A percentile compares a stretch with the other conserved stretches of the same genome.
phyloP scores from a whole-genome alignment of 2,113 vertebrate genomes.

The Cygnus buccinator region DNA sequence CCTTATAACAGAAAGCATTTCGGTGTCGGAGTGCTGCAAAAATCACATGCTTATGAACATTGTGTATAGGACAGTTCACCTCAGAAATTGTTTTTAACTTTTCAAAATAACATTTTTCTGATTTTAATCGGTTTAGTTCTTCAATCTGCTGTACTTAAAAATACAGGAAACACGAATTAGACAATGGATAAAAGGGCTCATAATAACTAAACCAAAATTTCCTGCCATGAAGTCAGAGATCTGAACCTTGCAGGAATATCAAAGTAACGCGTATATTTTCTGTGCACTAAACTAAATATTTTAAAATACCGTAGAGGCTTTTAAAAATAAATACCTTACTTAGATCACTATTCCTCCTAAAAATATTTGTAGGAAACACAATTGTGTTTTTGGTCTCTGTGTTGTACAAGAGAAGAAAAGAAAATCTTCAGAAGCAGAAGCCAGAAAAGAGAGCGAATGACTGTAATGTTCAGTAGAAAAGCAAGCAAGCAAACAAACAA shows the following conservation, averaged over 20 bases:
- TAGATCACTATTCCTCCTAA: not conserved
- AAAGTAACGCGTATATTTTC: slow-evolving; percentile 43
- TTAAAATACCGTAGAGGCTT: slow-evolving; percentile 10
- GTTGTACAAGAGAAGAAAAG: slow-evolving; percentile 17
- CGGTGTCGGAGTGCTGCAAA: not conserved
- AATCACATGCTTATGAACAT: not conserved
- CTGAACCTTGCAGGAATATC: slow-evolving; percentile 25
- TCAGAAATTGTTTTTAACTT: not conserved
- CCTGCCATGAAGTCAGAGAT: slow-evolving; percentile 1
- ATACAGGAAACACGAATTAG: slow-evolving; percentile 57
- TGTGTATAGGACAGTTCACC: not conserved
- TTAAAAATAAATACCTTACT: slow-evolving; percentile 47
- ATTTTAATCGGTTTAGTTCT: slow-evolving; percentile 26
- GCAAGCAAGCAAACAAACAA: not conserved
- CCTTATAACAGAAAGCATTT: not conserved
- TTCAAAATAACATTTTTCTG: not conserved
- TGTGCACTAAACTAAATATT: slow-evolving; percentile 43
- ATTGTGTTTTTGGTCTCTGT: slow-evolving; percentile 1
- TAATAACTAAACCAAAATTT: slow-evolving; percentile 36
- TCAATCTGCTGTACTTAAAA: slow-evolving; percentile 16
- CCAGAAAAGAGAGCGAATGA: not conserved
- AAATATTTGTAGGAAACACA: slow-evolving; percentile 2
- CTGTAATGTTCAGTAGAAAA: not conserved
- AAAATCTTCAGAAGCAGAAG: not conserved
- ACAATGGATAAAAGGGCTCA: slow-evolving; percentile 52